phyloP scores from a whole-genome alignment of 2,113 vertebrate species.

The Zosterops japonicus region DNA sequence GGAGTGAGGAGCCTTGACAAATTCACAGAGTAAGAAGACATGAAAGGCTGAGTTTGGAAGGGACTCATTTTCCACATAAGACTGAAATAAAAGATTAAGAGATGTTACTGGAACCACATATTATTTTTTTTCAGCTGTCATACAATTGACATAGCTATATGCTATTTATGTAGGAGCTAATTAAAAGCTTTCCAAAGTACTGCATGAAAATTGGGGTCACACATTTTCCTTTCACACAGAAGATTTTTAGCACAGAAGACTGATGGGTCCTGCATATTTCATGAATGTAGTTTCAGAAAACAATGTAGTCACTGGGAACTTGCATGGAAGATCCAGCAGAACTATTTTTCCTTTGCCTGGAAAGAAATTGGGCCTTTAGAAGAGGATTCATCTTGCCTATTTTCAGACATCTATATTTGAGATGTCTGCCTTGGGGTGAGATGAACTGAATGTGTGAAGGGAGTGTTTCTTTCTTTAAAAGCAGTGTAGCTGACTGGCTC shows the following conservation, averaged over 20 bases:
- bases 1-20: not conserved
- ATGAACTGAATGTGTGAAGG: not conserved
- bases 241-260: not conserved
- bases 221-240: not conserved
- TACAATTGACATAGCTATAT: not conserved
- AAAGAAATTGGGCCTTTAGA: not conserved
- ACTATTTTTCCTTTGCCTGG: not conserved
- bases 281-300: not conserved
- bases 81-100: not conserved
- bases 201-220: not conserved
- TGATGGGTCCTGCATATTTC: not conserved
- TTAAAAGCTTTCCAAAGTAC: not conserved
- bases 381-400: not conserved
- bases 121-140: not conserved
- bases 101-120: not conserved
- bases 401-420: not conserved
- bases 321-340: not conserved
- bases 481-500: not conserved
- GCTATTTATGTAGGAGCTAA: not conserved
- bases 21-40: not conserved
- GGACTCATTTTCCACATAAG: not conserved
- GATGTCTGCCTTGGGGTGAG: not conserved
- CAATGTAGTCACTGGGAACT: not conserved
- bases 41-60: not conserved
- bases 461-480: not conserved